Evolutionary conservation across 1,140 invertebrate genomes (phyloP).

Genomic region (Oncopodura yosiiana): DNA sequence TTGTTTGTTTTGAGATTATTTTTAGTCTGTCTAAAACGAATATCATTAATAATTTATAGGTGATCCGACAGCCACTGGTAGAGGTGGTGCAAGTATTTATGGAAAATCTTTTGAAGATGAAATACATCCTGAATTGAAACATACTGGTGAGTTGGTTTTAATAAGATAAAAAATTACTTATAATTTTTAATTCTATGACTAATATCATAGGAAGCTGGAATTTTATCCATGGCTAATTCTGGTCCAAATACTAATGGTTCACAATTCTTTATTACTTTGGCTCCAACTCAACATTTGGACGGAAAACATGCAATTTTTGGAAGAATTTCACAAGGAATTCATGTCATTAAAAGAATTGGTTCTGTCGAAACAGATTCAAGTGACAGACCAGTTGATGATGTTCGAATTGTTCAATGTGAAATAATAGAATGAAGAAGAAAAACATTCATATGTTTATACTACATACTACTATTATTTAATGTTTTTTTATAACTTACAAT

Average conservation of each 20-base stretch:
- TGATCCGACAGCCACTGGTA: constrained; percentile 57
- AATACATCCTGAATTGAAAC: constrained; percentile 86
- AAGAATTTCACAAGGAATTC: constrained; percentile 56
- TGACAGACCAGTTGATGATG: constrained; percentile 80
- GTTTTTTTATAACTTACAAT: no score
- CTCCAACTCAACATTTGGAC: constrained; percentile 94
- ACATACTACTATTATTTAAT: no score
- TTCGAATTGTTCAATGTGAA: constrained; percentile 66
- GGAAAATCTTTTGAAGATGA: constrained; percentile 92
- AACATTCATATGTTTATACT: not conserved
- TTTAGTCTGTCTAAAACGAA: no score
- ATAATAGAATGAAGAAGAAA: constrained; percentile 36
- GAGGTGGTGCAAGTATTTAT: constrained; percentile 94
- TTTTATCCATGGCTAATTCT: constrained; percentile 36
- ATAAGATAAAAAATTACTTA: no score
- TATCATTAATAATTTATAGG: constrained; percentile 38
- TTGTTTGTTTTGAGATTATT: not conserved
- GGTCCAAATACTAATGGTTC: constrained; percentile 87
- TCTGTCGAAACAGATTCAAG: constrained; percentile 83
- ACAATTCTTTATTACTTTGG: constrained; percentile 96
- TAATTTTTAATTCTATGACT: no score
- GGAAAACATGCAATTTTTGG: constrained; percentile 96
- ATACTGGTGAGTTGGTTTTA: no score
- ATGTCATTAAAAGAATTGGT: constrained; percentile 80
- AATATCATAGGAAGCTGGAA: no score